Base-by-base conservation (phyloP, 2,888 invertebrate genomes). In the Rotaria magnacalcarata region DNA sequence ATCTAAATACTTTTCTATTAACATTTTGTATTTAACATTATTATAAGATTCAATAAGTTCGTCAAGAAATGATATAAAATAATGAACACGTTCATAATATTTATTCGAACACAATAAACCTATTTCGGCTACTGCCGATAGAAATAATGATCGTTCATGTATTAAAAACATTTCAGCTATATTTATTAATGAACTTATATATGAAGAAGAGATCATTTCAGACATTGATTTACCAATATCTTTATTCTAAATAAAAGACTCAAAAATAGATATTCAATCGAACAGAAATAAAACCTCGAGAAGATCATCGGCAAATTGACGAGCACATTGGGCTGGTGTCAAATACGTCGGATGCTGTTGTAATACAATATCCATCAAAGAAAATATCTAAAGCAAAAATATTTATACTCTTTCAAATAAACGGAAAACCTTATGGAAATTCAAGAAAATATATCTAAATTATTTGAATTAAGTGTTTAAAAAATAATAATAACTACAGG, bases 81-180 rank as follows among this genome's bases (percentile, higher is more conserved):
- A 80, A 47, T 80, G 80, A 47, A 80, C 80, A 47, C 80, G 43
- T 80, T 80, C 80, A 47, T 80, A 80, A 47, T n/a, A 80, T 80
- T 80, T 80, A 43, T 47, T 7, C 2, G 80, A 80, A 47, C 80
- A 80, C 5, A 80, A 14, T 80, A 34, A n/a, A 80, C 80, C 80
- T 5, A 80, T 80, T 80, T 80, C 80, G 6, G 47, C 47, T 8
- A 80, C 80, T 21, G 24, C n/a, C 4, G 80, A 80, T 43, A 80
- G 11, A 47, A 80, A 80, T 47, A 80, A n/a, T 11, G 80, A 80
- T n/a, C 80, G 47, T 80, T 80, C 47, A 80, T 10, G 47, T 47
- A n/a, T 14, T 47, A 43, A 47, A 80, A 16, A 80, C 24, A 80
- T 47, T 7, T 47, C 47, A 10, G 43, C 43, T n/a, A 80, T 80